A percentile compares a stretch with the other conserved stretches of the same genome.
Evolutionary conservation across 1,140 invertebrate genomes (phyloP).

Genomic region (Brachionus asplanchnoidis): DNA sequence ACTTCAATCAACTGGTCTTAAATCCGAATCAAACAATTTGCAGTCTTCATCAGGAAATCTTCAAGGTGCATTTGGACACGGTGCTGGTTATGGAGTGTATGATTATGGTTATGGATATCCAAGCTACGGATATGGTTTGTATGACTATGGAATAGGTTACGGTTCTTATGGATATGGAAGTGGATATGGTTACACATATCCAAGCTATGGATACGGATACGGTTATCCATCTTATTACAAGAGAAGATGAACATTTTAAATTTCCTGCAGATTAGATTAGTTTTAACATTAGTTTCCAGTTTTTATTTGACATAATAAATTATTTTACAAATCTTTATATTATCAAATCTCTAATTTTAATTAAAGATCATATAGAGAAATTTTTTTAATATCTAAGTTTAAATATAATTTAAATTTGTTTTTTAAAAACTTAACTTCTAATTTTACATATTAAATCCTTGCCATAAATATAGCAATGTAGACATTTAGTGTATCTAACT

Average conservation of each 20-base stretch:
- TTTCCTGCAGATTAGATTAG: too few relatives aligned
- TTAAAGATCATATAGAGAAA: too few relatives aligned
- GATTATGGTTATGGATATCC: neutral
- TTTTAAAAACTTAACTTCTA: too few relatives aligned
- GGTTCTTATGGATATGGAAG: neutral
- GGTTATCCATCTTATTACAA: neutral
- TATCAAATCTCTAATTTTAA: too few relatives aligned
- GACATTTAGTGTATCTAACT: too few relatives aligned
- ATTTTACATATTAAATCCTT: too few relatives aligned
- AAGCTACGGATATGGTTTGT: neutral
- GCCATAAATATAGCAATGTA: too few relatives aligned
- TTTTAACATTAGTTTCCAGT: too few relatives aligned
- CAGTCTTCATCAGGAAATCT: neutral
- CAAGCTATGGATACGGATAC: neutral
- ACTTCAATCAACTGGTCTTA: neutral
- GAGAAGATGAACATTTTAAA: neutral
- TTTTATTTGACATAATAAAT: too few relatives aligned
- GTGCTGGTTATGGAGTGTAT: neutral
- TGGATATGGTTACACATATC: neutral
- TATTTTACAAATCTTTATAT: too few relatives aligned
- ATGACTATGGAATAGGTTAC: neutral
- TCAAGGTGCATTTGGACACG: neutral
- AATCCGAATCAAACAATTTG: neutral
- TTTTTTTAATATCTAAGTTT: too few relatives aligned
- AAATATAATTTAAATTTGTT: too few relatives aligned